Base-by-base conservation (phyloP, 2,888 invertebrate species). In the Metopia argyrocephala region DNA sequence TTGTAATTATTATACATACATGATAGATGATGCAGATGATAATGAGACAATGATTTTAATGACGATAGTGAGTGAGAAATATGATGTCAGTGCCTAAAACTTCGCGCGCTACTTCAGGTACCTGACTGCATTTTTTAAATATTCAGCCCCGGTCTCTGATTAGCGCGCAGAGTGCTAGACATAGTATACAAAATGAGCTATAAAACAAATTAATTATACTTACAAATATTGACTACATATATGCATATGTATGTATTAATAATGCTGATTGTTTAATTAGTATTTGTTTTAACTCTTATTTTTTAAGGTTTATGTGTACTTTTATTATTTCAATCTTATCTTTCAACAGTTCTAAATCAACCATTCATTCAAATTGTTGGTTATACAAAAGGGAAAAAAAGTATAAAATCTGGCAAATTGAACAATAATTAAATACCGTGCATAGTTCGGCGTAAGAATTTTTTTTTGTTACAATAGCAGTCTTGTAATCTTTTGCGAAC, bases 61-160 rank as follows among this genome's bases (percentile, higher is more conserved):
- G 61, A 73, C 68, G 59, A 73, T 48, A 50, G 62, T 76, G 54
- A 76, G 3, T 75, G 57, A 57, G 62, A 31, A 50, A 57, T 65
- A 78, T 83, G 91, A 90, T 91, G 91, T 91, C 81, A 84, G 83
- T 83, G 85, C 82, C 87, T 85, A 86, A 85, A 93, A 93, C 95
- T 92, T 92, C 96, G 96, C 96, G 97, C 97, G 97, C 97, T 97
- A 97, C 97, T 97, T 97, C 96, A 96, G 97, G 97, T 97, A 97
- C 97, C 97, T 97, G 97, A 97, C 97, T 96, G 91, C 90, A 90
- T 91, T 88, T 91, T 90, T 82, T 83, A 86, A 92, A 78, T 83
- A 93, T 85, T 85, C 87, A 96, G 96, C 91, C 94, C 92, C 93
- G 95, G 95, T 93, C 95, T 95, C 95, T 93, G 95, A 94, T 96